Base-by-base conservation (phyloP, 2,797 vertebrate species). In the Brachyrhaphis roseni region DNA sequence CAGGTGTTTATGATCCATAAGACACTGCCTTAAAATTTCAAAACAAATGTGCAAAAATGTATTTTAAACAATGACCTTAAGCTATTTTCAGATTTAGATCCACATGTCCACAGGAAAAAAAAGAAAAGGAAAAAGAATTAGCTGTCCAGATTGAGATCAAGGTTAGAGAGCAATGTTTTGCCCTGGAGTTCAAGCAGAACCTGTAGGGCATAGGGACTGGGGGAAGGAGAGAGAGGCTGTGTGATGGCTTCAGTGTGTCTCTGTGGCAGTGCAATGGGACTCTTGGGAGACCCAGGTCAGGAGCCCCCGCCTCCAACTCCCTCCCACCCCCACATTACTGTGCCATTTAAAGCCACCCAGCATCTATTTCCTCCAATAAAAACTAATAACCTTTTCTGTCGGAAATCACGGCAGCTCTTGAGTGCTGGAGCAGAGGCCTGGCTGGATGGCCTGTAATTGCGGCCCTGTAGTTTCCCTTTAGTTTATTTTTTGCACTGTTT, bases 281-380 rank as follows among this genome's bases (percentile, higher is more conserved):
- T 93, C 95, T 84, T 85, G 94, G 95, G 95, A 95, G 91, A 90
- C 89, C 89, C 85, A 79, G 93, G 95, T 94, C 95, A 95, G 89
- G 76, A 91, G 90, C 87, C 84, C 91, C 90, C 86, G 83, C 84
- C 83, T 78, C 83, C 79, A 82, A 90, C 87, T 71, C 84, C 84
- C 78, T 70, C 89, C 86, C 83, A 89, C 87, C 71, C 64, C 77
- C 62, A 59, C 92, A 96, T 95, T 95, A 94, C 92, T 87, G 91
- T 94, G 94, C 94, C 95, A 95, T 96, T 96, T 96, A 95, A 96
- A 95, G 94, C 92, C 94, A 93, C 94, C 90, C 94, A 95, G 94
- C 94, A 95, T 95, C 95, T 96, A 96, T 96, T 96, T 96, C 96
- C 96, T 95, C 95, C 96, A 96, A 96, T 96, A 96, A 96, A 96